Percentiles rank a stretch among this genome's conserved stretches.
Evolutionary conservation across 2,113 vertebrate genomes (phyloP).

Genomic region (Lophura nycthemera): DNA sequence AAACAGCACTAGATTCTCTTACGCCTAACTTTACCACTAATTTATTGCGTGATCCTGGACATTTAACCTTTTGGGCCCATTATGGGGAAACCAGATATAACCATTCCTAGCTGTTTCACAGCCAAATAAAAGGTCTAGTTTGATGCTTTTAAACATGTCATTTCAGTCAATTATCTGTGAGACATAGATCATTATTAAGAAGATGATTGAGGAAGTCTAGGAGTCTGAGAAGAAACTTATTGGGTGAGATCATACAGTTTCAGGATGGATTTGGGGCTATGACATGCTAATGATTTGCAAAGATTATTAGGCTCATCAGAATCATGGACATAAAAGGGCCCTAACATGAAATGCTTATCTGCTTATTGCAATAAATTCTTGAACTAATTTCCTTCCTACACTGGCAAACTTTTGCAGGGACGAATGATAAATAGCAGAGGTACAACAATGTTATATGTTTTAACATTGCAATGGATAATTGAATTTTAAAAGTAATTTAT

Average conservation of each 20-base stretch:
- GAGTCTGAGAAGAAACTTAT: constrained; percentile 48
- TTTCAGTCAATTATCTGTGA: constrained; percentile 37
- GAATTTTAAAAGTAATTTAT: constrained; percentile 15
- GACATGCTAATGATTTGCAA: constrained; percentile 45
- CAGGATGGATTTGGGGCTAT: constrained; percentile 26
- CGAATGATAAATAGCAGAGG: constrained; percentile 26
- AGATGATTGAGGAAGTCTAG: neutral
- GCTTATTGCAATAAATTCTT: constrained; percentile 27
- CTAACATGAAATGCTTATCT: constrained; percentile 48
- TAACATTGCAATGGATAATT: neutral
- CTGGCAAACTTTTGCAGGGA: constrained; percentile 7
- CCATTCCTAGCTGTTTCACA: constrained; percentile 14
- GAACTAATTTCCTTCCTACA: constrained; percentile 40
- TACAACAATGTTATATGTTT: neutral
- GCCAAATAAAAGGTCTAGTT: constrained; percentile 11
- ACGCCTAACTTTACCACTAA: neutral
- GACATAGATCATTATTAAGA: constrained; percentile 28
- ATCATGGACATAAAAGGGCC: constrained; percentile 14
- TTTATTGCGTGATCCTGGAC: constrained; percentile 32
- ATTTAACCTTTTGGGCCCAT: constrained; percentile 31
- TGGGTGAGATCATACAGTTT: constrained; percentile 49
- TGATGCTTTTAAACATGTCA: constrained; percentile 32
- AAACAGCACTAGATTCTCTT: neutral
- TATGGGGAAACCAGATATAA: constrained; percentile 52
- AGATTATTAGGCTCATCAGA: neutral